Conservation (phyloP, 2,888 invertebrate genomes). For the Brachyptera risi region DNA sequence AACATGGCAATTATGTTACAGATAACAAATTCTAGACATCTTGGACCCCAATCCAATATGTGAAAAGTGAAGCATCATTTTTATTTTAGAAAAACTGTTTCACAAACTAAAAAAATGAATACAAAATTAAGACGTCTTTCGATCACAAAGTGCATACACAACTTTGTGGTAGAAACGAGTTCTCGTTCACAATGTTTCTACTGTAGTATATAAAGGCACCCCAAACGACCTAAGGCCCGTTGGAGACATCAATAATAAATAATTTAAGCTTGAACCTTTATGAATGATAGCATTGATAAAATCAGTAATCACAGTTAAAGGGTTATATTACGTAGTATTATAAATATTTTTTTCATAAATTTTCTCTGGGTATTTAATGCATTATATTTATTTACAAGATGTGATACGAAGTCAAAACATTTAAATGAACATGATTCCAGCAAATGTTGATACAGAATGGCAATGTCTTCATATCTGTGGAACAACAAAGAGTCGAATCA, state of each 20-base stretch:
- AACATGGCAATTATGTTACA: background rate
- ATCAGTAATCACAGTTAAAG: conserved; percentile 20
- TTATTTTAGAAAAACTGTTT: background rate
- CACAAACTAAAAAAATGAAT: background rate
- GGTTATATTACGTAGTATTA: background rate
- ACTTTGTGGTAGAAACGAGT: background rate
- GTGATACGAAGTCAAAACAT: background rate
- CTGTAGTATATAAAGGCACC: background rate
- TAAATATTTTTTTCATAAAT: background rate
- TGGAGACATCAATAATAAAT: conserved; percentile 1
- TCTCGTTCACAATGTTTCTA: background rate
- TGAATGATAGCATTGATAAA: conserved; percentile 14
- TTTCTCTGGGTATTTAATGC: background rate
- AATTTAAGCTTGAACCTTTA: conserved; percentile 17
- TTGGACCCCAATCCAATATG: conserved; percentile 1
- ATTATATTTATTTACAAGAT: conserved; percentile 3
- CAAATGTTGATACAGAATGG: too few species aligned
- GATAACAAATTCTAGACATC: background rate
- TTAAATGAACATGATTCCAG: background rate
- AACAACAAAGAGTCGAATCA: background rate
- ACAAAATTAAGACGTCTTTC: background rate
- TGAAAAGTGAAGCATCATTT: background rate
- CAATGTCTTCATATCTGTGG: background rate
- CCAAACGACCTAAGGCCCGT: background rate
- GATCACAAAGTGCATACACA: background rate